phyloP scores from a whole-genome alignment of 2,113 vertebrate genomes.

The Hucho hucho region DNA sequence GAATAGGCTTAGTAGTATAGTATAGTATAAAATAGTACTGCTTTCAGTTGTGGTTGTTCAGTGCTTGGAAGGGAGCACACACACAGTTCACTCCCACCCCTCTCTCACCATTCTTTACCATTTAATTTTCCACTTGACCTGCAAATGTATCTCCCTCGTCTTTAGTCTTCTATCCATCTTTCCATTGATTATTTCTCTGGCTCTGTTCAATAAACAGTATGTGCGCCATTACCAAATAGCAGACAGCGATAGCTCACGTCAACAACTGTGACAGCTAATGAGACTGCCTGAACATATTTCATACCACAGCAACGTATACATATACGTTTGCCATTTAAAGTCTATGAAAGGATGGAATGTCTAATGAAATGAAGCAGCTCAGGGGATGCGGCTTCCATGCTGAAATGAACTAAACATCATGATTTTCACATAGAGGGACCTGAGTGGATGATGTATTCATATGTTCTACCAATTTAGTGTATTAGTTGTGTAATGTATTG shows the following conservation, averaged over 20 bases:
- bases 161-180: constrained; percentile 49
- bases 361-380: constrained; percentile 1
- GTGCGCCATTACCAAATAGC: constrained; percentile 62
- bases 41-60: too few species aligned
- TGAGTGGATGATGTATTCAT: too few species aligned
- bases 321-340: neutral
- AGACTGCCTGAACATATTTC: constrained; percentile 56
- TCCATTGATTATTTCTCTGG: constrained; percentile 63
- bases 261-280: constrained; percentile 62
- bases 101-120: constrained; percentile 1
- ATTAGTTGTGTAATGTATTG: too few species aligned
- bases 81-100: neutral
- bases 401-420: neutral
- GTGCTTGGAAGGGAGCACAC: too few species aligned
- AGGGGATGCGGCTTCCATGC: neutral
- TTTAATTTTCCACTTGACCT: constrained; percentile 64
- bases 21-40: too few species aligned
- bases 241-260: constrained; percentile 59
- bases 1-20: too few species aligned
- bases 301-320: constrained; percentile 24
- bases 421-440: neutral
- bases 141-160: constrained; percentile 49
- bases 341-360: neutral
- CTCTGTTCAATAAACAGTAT: constrained; percentile 48
- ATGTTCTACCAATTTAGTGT: too few species aligned